Conservation (phyloP, 2,113 vertebrate species). For the Holacanthus passer region DNA sequence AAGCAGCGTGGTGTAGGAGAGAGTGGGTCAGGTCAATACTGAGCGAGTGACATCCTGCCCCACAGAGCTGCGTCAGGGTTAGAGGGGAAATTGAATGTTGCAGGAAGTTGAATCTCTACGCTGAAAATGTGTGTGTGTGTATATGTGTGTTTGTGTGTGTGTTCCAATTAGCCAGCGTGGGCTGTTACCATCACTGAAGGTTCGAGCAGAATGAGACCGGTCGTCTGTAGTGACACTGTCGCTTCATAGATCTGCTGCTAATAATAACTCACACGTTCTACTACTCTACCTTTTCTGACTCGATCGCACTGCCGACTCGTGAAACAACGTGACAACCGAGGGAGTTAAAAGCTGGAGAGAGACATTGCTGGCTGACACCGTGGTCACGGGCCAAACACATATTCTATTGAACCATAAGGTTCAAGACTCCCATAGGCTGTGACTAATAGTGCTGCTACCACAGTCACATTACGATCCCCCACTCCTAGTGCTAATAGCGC, state of each 20-base stretch:
- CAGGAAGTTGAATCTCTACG: slow-evolving; percentile 29
- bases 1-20: slow-evolving; percentile 8
- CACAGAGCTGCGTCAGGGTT: slow-evolving; percentile 39
- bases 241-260: slow-evolving; percentile 38
- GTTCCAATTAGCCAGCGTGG: slow-evolving; percentile 31
- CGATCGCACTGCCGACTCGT: slow-evolving; percentile 36
- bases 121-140: slow-evolving; percentile 33
- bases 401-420: slow-evolving; percentile 41
- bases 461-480: slow-evolving; percentile 9
- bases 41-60: slow-evolving; percentile 38
- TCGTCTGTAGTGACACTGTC: slow-evolving; percentile 4
- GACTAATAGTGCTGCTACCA: slow-evolving; percentile 28
- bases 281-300: slow-evolving; percentile 18
- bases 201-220: slow-evolving; percentile 41
- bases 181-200: slow-evolving; percentile 59
- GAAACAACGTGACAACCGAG: slow-evolving; percentile 20
- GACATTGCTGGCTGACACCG: slow-evolving; percentile 29
- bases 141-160: not conserved
- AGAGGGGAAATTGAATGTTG: slow-evolving; percentile 49
- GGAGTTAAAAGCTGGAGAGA: slow-evolving; percentile 45
- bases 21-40: slow-evolving; percentile 54
- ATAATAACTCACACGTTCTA: slow-evolving; percentile 5
- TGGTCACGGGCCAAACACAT: slow-evolving; percentile 52
- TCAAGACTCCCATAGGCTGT: slow-evolving; percentile 32
- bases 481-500: not conserved